Evolutionary conservation across 1,140 invertebrate species (phyloP).

Genomic region (Neotoxoptera formosana): DNA sequence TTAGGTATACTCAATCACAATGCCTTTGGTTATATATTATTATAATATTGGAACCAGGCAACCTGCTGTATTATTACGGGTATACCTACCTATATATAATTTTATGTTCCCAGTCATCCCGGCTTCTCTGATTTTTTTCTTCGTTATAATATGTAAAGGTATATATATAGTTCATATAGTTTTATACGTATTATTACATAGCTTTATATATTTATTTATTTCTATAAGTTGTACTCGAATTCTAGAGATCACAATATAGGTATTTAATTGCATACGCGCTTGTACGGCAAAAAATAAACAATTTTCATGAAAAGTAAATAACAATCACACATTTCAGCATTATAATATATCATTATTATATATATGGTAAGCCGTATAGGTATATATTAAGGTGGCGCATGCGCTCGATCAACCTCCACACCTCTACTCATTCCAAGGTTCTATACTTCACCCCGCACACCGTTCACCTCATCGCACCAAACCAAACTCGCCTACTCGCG

Average conservation of each 20-base stretch:
- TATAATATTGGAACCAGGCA: background rate
- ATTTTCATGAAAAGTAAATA: conserved; percentile 16
- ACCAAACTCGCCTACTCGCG: conserved; percentile 19
- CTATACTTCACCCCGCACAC: background rate
- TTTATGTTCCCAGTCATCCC: background rate
- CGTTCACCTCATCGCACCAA: background rate
- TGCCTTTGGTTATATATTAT: background rate
- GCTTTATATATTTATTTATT: background rate
- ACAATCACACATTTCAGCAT: conserved; percentile 5
- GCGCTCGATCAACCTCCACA: conserved; percentile 29
- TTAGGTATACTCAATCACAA: too few relatives aligned
- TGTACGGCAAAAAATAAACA: background rate
- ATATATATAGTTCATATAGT: too few relatives aligned
- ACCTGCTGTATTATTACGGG: background rate
- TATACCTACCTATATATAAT: background rate
- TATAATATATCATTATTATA: background rate
- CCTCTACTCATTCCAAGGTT: conserved; percentile 45
- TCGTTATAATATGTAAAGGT: background rate
- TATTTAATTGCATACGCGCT: background rate
- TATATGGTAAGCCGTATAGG: background rate
- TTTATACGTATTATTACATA: background rate
- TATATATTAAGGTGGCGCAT: conserved; percentile 32
- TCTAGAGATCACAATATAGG: background rate
- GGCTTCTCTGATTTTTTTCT: background rate
- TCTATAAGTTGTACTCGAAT: background rate